Evolutionary conservation across 2,797 vertebrate genomes (phyloP), one percentile per base, ranked within the genome.

Genomic region (Aphelocoma californica): DNA sequence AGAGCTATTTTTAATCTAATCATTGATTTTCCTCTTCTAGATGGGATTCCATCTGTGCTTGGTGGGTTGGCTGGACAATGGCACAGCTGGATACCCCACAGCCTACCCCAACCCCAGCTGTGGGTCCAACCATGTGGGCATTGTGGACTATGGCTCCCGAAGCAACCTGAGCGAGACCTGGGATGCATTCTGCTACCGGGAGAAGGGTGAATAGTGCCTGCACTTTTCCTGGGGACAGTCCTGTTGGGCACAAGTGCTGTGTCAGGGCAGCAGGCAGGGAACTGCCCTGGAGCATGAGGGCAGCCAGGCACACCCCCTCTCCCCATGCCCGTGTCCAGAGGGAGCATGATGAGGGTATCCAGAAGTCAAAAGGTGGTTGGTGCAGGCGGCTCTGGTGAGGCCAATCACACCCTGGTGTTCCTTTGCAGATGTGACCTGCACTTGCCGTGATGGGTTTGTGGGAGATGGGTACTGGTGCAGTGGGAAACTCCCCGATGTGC

Each of bases 151-250:
- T 8, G 99, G 98, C 34, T 88, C 94, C 7, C 98, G 98, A 8
- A 96, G 96, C 72, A 98, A 99, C 84, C 91, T 95, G 90, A 98
- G 97, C 0, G 98, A 98, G 97, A 96, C 40, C 19, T 99, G 99
- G 93, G 99, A 99, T 12, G 98, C 99, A 1, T 99, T 98, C 97
- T 99, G 99, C 98, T 99, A 98, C 97, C 98, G 98, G 7, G 91
- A 98, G 72, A 97, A 93, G 98, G 99, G 99, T 99, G 96, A 84
- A 95, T 36, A 53, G 42, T 3, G 3, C 1, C 2, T 79, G 74
- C 34, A n/a, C 15, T 0, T 20, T 29, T 40, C 40, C 74, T 47
- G 34, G 56, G 69, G 44, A 40, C 3, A 1, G 31, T 53, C 12
- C 81, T 40, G 32, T 38, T 1, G 0, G 56, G 34, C 47, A 72